Evolutionary conservation across 2,797 vertebrate species (phyloP).

Genomic region (Streptopelia turtur): DNA sequence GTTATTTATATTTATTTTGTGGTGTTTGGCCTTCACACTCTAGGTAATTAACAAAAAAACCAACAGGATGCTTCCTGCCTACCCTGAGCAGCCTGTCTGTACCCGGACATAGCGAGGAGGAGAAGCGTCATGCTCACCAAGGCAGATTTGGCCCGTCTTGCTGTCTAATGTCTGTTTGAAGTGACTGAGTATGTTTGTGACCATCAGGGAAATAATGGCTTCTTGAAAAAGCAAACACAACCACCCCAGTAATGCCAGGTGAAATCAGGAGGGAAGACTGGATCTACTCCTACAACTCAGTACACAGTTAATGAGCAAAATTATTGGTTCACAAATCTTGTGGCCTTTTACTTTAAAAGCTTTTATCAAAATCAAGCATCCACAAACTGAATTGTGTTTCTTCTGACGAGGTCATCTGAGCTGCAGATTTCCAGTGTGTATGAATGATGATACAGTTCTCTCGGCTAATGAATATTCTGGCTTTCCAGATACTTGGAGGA

Average conservation of each 20-base stretch:
- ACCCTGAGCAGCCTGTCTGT: background rate
- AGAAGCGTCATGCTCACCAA: fast-evolving
- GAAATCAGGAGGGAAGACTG: background rate
- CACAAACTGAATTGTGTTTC: background rate
- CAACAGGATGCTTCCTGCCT: background rate
- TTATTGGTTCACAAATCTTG: background rate
- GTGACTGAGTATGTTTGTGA: background rate
- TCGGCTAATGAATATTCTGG: constrained; percentile 18
- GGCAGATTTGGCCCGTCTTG: background rate
- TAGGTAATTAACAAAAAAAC: background rate
- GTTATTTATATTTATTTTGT: background rate
- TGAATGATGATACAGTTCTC: constrained; percentile 45
- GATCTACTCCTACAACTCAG: background rate
- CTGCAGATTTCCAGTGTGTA: background rate
- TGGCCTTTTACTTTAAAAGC: background rate
- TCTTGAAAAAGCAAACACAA: background rate
- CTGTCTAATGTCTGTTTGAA: background rate
- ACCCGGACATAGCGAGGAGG: background rate
- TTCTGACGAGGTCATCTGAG: background rate
- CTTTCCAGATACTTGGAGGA: constrained; percentile 43
- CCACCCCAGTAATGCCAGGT: background rate
- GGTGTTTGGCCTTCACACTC: background rate
- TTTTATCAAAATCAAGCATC: background rate
- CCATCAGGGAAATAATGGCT: background rate
- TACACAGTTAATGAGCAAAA: background rate